Evolutionary conservation across 1,140 invertebrate genomes (phyloP).

Genomic region (Proctacanthus coquilletti): DNA sequence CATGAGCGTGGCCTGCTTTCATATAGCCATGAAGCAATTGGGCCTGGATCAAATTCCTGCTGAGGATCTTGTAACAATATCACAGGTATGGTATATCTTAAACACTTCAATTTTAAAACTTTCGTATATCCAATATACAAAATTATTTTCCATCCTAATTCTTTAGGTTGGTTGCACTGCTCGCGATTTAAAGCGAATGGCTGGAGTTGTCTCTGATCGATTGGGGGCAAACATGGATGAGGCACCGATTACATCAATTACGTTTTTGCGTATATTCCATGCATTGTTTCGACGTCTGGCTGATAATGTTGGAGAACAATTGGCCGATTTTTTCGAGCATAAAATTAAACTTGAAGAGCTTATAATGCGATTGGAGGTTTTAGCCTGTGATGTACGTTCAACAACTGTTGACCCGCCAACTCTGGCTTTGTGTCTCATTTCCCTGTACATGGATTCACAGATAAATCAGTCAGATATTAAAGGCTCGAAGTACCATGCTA

Average conservation of each 20-base stretch:
- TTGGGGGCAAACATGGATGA: constrained; percentile 41
- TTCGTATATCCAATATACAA: neutral
- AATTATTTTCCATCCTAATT: constrained; percentile 30
- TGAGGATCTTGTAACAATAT: constrained; percentile 30
- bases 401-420: constrained; percentile 47
- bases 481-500: constrained; percentile 25
- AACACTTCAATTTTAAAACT: neutral
- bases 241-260: constrained; percentile 43
- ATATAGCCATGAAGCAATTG: constrained; percentile 29
- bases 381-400: constrained; percentile 51
- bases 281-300: constrained; percentile 39
- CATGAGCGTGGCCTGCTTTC: constrained; percentile 29
- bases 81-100: constrained; percentile 17
- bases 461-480: constrained; percentile 26
- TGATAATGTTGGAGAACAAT: constrained; percentile 31
- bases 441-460: constrained; percentile 42
- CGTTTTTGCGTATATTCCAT: constrained; percentile 48
- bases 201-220: constrained; percentile 50
- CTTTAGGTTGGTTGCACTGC: constrained; percentile 57
- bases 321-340: constrained; percentile 31
- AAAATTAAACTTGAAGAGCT: constrained; percentile 34
- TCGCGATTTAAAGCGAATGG: constrained; percentile 58
- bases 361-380: constrained; percentile 49
- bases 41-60: constrained; percentile 26
- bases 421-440: constrained; percentile 53